Evolutionary conservation across 2,888 invertebrate species (phyloP).

Genomic region (Lacanobia oleracea): DNA sequence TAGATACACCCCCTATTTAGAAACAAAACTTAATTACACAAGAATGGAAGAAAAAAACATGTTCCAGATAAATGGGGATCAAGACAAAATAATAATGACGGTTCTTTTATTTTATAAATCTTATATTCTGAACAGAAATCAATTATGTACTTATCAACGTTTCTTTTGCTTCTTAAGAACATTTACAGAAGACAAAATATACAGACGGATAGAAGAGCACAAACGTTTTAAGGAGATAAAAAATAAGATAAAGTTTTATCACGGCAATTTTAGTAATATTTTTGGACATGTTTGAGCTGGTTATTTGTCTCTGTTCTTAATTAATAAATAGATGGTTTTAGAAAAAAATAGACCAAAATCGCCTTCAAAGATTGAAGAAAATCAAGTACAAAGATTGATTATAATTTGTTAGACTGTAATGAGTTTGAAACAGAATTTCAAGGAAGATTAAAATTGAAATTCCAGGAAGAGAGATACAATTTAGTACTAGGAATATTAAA

Average conservation of each 20-base stretch:
- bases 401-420: background rate
- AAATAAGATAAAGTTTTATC: background rate
- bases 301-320: background rate
- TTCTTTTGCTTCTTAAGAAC: background rate
- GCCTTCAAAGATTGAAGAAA: background rate
- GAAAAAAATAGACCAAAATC: background rate
- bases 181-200: background rate
- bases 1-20: too few species aligned
- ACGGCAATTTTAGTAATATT: background rate
- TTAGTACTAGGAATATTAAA: background rate
- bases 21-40: too few species aligned
- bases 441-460: background rate
- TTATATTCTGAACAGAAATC: background rate
- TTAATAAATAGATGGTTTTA: background rate
- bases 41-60: too few species aligned
- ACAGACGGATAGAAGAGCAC: background rate
- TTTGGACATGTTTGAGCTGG: background rate
- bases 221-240: background rate
- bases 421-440: slow-evolving; percentile 1
- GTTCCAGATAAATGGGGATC: background rate
- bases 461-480: slow-evolving; percentile 10
- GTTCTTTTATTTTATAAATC: too few species aligned
- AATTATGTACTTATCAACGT: background rate
- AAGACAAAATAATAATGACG: background rate
- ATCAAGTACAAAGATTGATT: background rate